Base-by-base conservation (phyloP, 2,113 vertebrate species). In the Hippotragus niger region DNA sequence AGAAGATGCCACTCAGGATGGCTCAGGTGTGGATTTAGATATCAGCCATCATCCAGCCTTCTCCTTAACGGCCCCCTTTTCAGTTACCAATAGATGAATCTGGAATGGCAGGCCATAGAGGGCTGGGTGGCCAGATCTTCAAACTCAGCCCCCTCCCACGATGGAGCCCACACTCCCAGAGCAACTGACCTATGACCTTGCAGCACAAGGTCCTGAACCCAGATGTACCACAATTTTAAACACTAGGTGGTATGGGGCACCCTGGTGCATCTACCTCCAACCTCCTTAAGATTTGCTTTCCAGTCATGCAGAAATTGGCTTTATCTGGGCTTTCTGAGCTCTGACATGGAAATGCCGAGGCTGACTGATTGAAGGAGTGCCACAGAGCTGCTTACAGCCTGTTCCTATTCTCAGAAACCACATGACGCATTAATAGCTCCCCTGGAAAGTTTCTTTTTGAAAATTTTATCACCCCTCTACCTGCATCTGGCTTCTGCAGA, bases 341-440 rank as follows among this genome's bases (percentile, higher is more conserved):
- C 91, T 90, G 58, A 89, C 92, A 50, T 47, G 83, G 90, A 96
- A 96, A 85, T 78, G 58, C 40, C 8, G 0, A 87, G 52, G 85
- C 60, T 83, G 90, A n/a, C 92, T 50, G 82, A 85, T 17, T 43
- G 87, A 87, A 97, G 87, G 91, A 76, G 90, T 31, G 62, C 90
- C 83, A 74, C 64, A 16, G 92, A 96, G 92, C 92, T 82, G 55
- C 60, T 55, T 25, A 17, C 94, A 91, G 86, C 62, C 71, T 71
- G 55, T 80, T 94, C 96, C 91, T 96, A 53, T 60, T 95, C 97
- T 97, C 97, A 97, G 96, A 97, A 97, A 81, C 71, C 94, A 96
- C 90, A 45, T 29, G 45, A 55, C 25, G n/a, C 91, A 81, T 90
- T 94, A 85, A 96, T 88, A 94, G 91, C 88, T 83, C 89, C 93